phyloP scores from a whole-genome alignment of 2,113 vertebrate species.

The Zosterops hypoxanthus region DNA sequence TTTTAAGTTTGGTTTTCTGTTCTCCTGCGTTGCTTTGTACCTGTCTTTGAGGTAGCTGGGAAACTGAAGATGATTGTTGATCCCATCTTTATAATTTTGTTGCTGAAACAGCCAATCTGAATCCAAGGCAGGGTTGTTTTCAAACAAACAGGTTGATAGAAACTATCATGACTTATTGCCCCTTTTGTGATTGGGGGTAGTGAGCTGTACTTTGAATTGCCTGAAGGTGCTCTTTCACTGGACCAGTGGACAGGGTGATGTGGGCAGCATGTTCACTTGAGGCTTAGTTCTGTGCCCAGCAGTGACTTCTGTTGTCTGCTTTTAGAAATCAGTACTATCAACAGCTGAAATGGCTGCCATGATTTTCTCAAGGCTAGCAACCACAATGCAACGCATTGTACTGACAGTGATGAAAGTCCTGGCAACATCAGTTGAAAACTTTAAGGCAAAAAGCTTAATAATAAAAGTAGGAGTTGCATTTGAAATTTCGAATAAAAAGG shows the following conservation, averaged over 20 bases:
- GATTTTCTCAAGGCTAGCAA: neutral
- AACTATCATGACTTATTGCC: neutral
- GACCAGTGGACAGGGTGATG: neutral
- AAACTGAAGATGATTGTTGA: neutral
- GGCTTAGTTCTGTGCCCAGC: neutral
- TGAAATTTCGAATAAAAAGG: neutral
- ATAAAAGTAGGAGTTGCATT: neutral
- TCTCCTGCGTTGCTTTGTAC: neutral
- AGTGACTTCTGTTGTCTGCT: neutral
- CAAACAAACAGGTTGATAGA: neutral
- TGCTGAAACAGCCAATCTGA: neutral
- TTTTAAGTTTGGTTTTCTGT: neutral
- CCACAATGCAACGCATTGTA: neutral
- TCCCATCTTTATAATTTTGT: neutral
- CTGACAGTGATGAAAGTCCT: neutral
- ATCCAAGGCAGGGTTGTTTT: neutral
- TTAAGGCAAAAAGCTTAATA: neutral
- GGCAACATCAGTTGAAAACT: neutral
- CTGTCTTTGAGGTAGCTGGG: neutral
- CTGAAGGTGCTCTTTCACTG: neutral
- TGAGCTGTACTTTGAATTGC: neutral
- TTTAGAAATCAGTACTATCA: neutral
- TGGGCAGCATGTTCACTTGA: accelerated
- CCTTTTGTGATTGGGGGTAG: neutral
- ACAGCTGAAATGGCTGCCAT: neutral